These are phyloP conservation scores for Aphis gossypii DNA, from an alignment of 1,140 invertebrate species.

Conservation along the genomic window DNA sequence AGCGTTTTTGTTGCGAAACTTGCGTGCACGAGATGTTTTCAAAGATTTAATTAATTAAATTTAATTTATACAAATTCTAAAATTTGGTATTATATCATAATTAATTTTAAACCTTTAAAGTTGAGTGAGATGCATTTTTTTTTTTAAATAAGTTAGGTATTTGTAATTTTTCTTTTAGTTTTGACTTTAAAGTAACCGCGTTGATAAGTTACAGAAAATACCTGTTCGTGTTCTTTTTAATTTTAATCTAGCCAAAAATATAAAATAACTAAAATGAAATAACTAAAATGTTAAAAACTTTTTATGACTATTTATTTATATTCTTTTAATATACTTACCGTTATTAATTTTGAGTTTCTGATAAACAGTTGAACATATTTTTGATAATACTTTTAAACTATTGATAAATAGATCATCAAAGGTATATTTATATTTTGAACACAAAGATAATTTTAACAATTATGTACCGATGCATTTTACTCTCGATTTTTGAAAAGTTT, in stretches of 20 bases:
- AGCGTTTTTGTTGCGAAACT: background rate
- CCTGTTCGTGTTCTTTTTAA: background rate
- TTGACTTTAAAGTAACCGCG: background rate
- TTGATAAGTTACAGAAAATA: background rate
- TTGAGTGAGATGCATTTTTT: background rate
- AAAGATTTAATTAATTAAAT: background rate
- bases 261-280: background rate
- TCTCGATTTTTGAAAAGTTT: background rate
- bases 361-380: background rate
- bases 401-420: background rate
- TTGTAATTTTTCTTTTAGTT: background rate
- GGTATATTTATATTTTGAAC: background rate
- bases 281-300: background rate
- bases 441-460: background rate
- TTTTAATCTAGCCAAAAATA: background rate
- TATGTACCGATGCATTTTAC: background rate
- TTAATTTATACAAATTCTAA: background rate
- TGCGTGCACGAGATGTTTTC: background rate
- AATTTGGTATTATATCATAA: background rate
- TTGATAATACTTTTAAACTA: background rate
- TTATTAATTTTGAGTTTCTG: background rate
- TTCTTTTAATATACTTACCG: background rate
- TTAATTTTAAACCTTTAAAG: slow-evolving; percentile 23
- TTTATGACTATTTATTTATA: background rate
- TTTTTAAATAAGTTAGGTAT: background rate